phyloP scores from a whole-genome alignment of 2,797 vertebrate genomes.

The Tragopan temminckii region DNA sequence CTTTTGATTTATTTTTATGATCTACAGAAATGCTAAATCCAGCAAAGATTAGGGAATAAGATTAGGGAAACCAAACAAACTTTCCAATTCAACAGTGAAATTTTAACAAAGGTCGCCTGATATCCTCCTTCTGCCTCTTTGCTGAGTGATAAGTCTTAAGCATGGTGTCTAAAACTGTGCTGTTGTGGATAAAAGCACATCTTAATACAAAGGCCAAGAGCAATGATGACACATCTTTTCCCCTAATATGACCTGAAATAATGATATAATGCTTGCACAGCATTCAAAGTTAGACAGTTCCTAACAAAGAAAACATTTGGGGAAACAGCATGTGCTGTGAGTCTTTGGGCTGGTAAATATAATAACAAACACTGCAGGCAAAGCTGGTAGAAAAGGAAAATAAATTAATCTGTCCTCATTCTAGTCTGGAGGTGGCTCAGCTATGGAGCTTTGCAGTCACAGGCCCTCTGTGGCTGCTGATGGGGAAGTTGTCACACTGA shows the following conservation, averaged over 20 bases:
- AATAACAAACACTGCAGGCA: conserved; percentile 62
- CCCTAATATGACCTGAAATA: background rate
- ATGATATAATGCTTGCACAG: conserved; percentile 16
- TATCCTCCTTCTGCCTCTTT: background rate
- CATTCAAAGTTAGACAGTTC: conserved; percentile 36
- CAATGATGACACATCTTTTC: background rate
- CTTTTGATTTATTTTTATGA: background rate
- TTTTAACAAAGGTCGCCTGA: background rate
- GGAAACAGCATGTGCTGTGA: conserved; percentile 41
- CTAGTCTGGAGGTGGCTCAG: conserved; percentile 36
- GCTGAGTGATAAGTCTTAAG: background rate
- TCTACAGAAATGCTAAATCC: background rate
- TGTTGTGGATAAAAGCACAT: background rate
- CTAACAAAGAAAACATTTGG: conserved; percentile 48
- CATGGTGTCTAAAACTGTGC: background rate
- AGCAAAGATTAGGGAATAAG: background rate
- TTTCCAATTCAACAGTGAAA: background rate
- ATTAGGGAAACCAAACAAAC: background rate
- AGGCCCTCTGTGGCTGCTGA: conserved; percentile 46
- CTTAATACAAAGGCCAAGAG: background rate
- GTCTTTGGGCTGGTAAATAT: conserved; percentile 40
- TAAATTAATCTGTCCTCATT: conserved; percentile 62
- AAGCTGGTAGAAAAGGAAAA: conserved; percentile 52
- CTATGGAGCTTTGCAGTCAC: conserved; percentile 33
- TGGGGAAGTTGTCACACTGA: conserved; percentile 65